phyloP scores from a whole-genome alignment of 2,888 invertebrate species.

The Thysanoteuthis rhombus region DNA sequence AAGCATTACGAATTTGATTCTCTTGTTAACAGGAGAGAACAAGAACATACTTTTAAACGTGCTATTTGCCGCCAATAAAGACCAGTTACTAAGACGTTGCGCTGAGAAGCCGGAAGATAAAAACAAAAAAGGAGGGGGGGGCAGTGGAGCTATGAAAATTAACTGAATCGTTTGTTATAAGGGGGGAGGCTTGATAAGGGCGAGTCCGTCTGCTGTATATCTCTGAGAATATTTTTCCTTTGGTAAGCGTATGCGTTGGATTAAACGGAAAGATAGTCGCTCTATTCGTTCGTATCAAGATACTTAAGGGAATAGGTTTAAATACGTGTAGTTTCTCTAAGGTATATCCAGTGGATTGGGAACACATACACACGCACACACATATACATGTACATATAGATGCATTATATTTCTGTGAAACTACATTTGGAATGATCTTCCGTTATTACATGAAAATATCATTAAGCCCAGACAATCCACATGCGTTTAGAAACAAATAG shows the following conservation, averaged over 20 bases:
- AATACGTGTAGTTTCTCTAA: no score
- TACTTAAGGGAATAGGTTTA: background rate
- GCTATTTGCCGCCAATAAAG: background rate
- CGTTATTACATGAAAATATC: no score
- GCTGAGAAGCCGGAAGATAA: background rate
- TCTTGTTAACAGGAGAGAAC: background rate
- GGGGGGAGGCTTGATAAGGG: background rate
- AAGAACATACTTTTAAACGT: background rate
- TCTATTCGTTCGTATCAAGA: background rate
- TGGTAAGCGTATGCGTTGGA: background rate
- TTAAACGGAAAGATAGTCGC: background rate
- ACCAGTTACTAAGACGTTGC: background rate
- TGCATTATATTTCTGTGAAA: no score
- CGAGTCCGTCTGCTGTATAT: background rate
- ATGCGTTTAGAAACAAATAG: no score
- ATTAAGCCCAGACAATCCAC: no score
- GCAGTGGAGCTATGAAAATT: background rate
- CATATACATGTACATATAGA: no score
- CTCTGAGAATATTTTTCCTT: background rate
- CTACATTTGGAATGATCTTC: no score
- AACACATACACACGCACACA: no score
- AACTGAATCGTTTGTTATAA: background rate
- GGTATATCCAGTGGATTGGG: no score
- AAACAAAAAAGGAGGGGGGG: background rate
- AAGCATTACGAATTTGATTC: background rate